These are phyloP conservation scores for Liasis olivaceus DNA, from an alignment of 2,797 vertebrate genomes.

Conservation along the genomic window DNA sequence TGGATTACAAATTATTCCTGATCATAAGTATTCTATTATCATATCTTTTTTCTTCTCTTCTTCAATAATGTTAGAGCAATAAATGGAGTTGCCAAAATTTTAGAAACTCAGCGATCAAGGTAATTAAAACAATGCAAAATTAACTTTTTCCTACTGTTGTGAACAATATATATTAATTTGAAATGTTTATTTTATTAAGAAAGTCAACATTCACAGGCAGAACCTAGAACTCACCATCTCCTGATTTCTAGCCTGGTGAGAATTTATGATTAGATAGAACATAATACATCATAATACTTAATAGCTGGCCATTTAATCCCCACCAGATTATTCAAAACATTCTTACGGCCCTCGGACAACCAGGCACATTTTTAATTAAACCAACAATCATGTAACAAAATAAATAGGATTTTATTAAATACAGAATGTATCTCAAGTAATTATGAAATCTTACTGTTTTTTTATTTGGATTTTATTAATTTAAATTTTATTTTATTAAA, in stretches of 20 bases:
- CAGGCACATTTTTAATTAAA: neutral
- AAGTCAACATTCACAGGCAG: neutral
- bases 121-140: slow-evolving; percentile 68
- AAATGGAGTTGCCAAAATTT: slow-evolving; percentile 91
- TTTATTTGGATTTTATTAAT: neutral
- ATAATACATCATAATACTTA: neutral
- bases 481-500: neutral
- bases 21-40: neutral
- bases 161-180: neutral
- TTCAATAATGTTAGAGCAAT: slow-evolving; percentile 81
- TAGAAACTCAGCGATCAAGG: slow-evolving; percentile 92
- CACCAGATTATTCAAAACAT: neutral
- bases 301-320: neutral
- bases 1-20: neutral
- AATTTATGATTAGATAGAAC: neutral
- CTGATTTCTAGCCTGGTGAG: neutral
- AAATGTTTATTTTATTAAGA: neutral
- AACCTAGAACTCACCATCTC: neutral
- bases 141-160: neutral
- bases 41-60: slow-evolving; percentile 32
- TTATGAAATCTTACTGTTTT: neutral
- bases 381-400: neutral
- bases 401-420: neutral
- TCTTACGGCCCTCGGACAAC: neutral
- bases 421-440: neutral